Evolutionary conservation across 64 coral and sea anemone species (phyloP).

Genomic region (Catalaphyllia jardinei): DNA sequence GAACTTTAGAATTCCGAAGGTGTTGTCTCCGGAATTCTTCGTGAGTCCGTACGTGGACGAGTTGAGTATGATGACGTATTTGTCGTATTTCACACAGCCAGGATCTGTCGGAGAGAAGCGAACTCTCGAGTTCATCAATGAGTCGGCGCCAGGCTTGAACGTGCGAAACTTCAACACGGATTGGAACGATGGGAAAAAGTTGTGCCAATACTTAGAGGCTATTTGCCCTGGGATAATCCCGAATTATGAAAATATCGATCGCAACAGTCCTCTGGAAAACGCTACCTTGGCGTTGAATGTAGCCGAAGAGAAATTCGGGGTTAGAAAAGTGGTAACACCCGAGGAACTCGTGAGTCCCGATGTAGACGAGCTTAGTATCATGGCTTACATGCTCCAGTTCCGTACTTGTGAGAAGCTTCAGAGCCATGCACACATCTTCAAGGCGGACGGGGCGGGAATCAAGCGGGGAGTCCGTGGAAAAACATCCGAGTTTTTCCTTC

Average conservation of each 20-base stretch:
- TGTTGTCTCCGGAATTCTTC: conserved; percentile 89
- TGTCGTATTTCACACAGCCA: conserved; percentile 93
- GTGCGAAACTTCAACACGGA: conserved; percentile 92
- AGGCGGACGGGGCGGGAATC: conserved; percentile 78
- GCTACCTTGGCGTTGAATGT: conserved; percentile 56
- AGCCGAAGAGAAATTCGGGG: conserved; percentile 77
- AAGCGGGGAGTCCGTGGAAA: conserved; percentile 78
- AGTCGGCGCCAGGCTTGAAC: conserved; percentile 62
- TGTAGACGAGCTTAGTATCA: conserved; percentile 88
- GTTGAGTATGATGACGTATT: conserved; percentile 99
- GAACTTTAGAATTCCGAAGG: conserved; percentile 76
- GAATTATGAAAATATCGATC: conserved; percentile 63
- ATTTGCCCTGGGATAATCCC: conserved; percentile 88
- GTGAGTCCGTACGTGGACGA: conserved; percentile 90
- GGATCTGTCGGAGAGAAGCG: conserved; percentile 87
- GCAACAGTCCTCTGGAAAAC: conserved; percentile 70
- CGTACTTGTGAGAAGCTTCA: conserved; percentile 72
- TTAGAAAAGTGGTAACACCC: conserved; percentile 78
- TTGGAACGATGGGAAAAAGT: conserved; percentile 77
- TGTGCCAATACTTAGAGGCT: conserved; percentile 70
- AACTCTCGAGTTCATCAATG: conserved; percentile 85
- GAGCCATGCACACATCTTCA: conserved; percentile 75
- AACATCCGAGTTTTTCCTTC: conserved; percentile 73
- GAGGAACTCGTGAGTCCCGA: conserved; percentile 79
- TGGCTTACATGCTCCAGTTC: conserved; percentile 95